Evolutionary conservation across 2,888 invertebrate species (phyloP), one percentile per base, ranked within the genome.

Genomic region (Oscheius sp.): DNA sequence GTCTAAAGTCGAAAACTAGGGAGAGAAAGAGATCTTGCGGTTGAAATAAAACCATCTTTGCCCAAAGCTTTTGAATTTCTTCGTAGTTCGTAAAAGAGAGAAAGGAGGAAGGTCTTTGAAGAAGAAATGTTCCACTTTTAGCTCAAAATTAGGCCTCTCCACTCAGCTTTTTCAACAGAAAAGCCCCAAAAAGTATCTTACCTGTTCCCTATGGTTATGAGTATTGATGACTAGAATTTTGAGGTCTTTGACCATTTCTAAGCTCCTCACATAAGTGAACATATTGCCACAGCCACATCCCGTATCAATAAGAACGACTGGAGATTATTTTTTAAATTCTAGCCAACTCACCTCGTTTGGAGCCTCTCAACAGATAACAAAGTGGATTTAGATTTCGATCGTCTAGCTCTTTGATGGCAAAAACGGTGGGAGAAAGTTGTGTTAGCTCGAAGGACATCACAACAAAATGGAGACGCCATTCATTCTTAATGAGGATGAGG

Each of bases 121-220:
- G n/a, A n/a, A n/a, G n/a, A n/a, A n/a, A n/a, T n/a, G n/a, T n/a
- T n/a, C n/a, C n/a, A n/a, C n/a, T n/a, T n/a, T n/a, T n/a, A n/a
- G n/a, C n/a, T n/a, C n/a, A n/a, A n/a, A n/a, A n/a, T n/a, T n/a
- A n/a, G n/a, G n/a, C n/a, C n/a, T n/a, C n/a, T n/a, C n/a, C n/a
- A n/a, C n/a, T n/a, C n/a, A n/a, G n/a, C n/a, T 42, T 65, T 37
- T 29, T 33, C 6, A 39, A 1, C 27, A n/a, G n/a, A n/a, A n/a
- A n/a, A n/a, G n/a, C n/a, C n/a, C n/a, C n/a, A n/a, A n/a, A n/a
- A n/a, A n/a, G n/a, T n/a, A n/a, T n/a, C n/a, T n/a, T 53, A 79
- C 79, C 75, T 80, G 80, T 72, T 78, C 80, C 10, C 78, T 75
- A 69, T 80, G 80, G 58, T 80, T 80, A 69, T 80, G 80, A 37